Percentiles rank a stretch among this genome's conserved stretches.
Conservation (phyloP, 2,888 invertebrate genomes). For the Aquatica leii region DNA sequence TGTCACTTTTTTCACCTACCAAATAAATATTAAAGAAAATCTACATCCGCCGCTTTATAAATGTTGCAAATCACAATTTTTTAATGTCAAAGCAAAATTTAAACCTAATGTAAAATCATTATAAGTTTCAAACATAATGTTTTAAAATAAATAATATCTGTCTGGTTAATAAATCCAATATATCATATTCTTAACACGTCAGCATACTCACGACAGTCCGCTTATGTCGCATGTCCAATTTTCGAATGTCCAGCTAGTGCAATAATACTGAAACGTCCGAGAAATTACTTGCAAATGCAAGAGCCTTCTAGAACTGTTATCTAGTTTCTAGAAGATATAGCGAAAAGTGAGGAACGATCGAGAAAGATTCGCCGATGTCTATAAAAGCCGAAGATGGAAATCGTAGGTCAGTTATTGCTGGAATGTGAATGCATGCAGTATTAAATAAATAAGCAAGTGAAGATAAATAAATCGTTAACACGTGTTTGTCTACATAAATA, state of each 20-base stretch:
- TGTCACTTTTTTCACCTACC: constrained; percentile 18
- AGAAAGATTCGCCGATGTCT: too few relatives aligned
- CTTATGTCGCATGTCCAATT: constrained; percentile 32
- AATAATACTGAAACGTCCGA: too few relatives aligned
- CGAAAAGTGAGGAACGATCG: too few relatives aligned
- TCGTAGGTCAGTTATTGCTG: too few relatives aligned
- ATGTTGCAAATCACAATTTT: constrained; percentile 13
- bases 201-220: constrained; percentile 17
- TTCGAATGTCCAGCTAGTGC: constrained; percentile 36
- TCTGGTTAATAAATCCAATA: constrained; percentile 21
- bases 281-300: too few relatives aligned
- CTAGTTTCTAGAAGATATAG: too few relatives aligned
- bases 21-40: constrained; percentile 20
- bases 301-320: too few relatives aligned
- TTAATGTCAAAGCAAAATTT: constrained; percentile 8
- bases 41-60: constrained; percentile 17
- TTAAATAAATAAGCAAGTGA: too few relatives aligned
- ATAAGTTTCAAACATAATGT: background rate
- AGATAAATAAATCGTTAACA: too few relatives aligned
- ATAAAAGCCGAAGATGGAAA: too few relatives aligned
- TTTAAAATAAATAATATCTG: constrained; percentile 15
- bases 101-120: background rate
- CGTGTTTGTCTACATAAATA: too few relatives aligned
- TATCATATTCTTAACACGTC: constrained; percentile 24
- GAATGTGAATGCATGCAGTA: too few relatives aligned